Base-by-base conservation (phyloP, 2,113 vertebrate genomes). In the Cinclus cinclus region DNA sequence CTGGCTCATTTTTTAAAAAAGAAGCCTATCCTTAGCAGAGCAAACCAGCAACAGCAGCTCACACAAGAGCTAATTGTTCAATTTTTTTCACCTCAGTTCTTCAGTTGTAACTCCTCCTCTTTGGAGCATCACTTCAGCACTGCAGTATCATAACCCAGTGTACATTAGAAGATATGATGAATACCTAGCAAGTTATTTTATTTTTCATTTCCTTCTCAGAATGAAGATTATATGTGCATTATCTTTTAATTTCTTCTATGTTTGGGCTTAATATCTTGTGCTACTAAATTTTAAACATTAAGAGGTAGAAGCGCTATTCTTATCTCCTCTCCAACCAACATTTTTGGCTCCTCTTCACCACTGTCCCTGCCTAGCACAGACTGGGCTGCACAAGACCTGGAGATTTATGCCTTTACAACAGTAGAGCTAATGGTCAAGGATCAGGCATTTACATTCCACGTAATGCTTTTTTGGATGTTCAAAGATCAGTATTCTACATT, bases 311-410 rank as follows among this genome's bases (percentile, higher is more conserved):
- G 20, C 7, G 7, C 15, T 35, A 58, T 11, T 58, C 15, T 70
- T 30, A 33, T 6, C 21, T 78, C 7, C 8, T 46, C 18, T 74
- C 17, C 8, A 28, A 41, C 2, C 10, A 84, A 15, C 2, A 31
- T 28, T 81, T 84, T 56, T 67, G 27, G 49, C 6, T 46, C 8
- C 25, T 41, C 18, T 87, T 85, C 15, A 63, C 2, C 3, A 3
- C 9, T 3, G 1, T 1, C 10, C 3, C 7, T 75, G 63, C 5
- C 23, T 3, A 12, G 17, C 4, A 7, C 8, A 59, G 14, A 27
- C 6, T 39, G 9, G 5, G 11, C 19, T 64, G 16, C n/a, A 33
- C 9, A 28, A 30, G 31, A 16, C 7, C 4, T 53, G 27, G 9
- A 87, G 18, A 42, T 69, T 37, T 49, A 8, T 19, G 42, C 8